Conservation (phyloP, 2,888 invertebrate species). For the Balanococcus diminutus region DNA sequence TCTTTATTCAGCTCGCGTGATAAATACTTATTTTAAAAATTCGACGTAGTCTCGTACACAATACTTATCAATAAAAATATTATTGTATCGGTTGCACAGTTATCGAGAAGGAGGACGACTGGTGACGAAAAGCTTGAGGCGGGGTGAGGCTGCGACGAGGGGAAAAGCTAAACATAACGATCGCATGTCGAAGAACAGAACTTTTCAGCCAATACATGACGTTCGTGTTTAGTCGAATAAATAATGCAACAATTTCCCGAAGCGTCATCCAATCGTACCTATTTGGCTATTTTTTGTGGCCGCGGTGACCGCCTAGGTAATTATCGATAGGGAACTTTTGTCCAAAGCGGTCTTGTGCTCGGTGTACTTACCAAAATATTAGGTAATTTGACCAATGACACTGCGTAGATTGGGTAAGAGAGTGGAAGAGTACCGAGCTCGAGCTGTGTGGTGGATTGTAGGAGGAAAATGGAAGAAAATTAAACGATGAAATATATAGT, state of each 20-base stretch:
- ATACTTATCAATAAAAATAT: not conserved
- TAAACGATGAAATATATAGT: not conserved
- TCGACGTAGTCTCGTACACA: not conserved
- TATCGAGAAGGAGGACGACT: not conserved
- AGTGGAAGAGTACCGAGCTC: not conserved
- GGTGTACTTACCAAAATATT: not conserved
- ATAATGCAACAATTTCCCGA: slow-evolving; percentile 24
- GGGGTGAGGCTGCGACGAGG: not conserved
- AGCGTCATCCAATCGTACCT: slow-evolving; percentile 15
- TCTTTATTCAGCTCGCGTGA: too few relatives aligned
- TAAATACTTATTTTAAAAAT: not conserved
- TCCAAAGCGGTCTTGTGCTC: not conserved
- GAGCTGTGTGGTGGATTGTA: too few relatives aligned
- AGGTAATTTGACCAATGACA: not conserved
- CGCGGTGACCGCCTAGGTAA: not conserved
- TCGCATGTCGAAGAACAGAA: slow-evolving; percentile 20
- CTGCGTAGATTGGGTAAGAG: not conserved
- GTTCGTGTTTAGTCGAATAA: slow-evolving; percentile 25
- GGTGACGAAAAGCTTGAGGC: too few relatives aligned
- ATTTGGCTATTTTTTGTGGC: not conserved
- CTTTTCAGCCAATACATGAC: not conserved
- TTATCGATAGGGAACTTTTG: not conserved
- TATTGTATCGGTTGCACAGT: not conserved
- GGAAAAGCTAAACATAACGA: slow-evolving; percentile 1
- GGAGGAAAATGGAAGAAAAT: not conserved